Evolutionary conservation across 2,797 vertebrate species (phyloP), one percentile per base, ranked within the genome.

Genomic region (Sebastes itinus): DNA sequence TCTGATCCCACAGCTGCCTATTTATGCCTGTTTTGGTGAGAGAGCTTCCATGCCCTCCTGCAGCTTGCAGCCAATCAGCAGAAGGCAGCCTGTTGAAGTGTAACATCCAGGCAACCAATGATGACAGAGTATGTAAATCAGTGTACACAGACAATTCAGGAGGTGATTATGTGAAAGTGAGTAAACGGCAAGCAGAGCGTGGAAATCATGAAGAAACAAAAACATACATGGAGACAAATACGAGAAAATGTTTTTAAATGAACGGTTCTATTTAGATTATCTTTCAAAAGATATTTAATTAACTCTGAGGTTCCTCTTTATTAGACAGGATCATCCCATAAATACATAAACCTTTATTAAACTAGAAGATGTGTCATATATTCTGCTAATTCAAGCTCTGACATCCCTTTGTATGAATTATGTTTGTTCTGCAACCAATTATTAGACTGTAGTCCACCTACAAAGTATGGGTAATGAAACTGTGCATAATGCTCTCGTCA

Each of bases 11-110:
- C 78, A 58, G 13, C 80, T 59, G 83, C 80, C 82, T 94, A 49
- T 96, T 95, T 96, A 96, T 95, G 77, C 83, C 52, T 88, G 90
- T 94, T 95, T 92, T 82, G 88, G 82, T 88, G 84, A 81, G 88
- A 33, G 80, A 72, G 83, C 79, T 10, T 83, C 76, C 77, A 63
- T 69, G 72, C 87, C 85, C 80, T 65, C 79, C 65, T 72, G 42
- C 71, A 25, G 52, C 10, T 63, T 63, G 49, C 76, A 84, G 7
- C 96, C 95, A 96, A 96, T 95, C 87, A 67, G 86, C 80, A 77
- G 27, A 56, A 10, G 55, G 90, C 89, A 92, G 91, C 63, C 80
- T 82, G 82, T 87, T 89, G 75, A 77, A 91, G 84, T 59, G 59
- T 75, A 71, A 23, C 54, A 66, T 78, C 58, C 59, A 71, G 73